phyloP scores from a whole-genome alignment of 92 coral and sea anemone genomes.

The Zoanthus solanderi region DNA sequence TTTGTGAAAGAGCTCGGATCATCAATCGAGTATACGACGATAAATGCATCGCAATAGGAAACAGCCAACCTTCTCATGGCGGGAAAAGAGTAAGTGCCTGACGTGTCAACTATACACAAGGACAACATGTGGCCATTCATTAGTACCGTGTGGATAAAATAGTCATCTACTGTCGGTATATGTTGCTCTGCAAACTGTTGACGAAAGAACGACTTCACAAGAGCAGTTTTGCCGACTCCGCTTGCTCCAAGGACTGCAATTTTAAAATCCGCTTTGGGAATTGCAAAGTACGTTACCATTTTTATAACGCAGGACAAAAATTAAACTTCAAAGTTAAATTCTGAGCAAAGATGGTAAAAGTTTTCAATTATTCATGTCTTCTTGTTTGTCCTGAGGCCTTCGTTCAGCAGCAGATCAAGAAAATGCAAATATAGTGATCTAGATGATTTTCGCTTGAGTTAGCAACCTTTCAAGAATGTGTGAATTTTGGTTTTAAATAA shows the following conservation, averaged over 20 bases:
- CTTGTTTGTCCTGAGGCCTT: background rate
- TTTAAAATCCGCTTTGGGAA: slow-evolving; percentile 71
- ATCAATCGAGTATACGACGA: slow-evolving; percentile 79
- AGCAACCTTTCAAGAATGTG: background rate
- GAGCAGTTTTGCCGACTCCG: slow-evolving; percentile 81
- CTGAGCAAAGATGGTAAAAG: background rate
- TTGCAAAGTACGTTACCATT: slow-evolving; percentile 53
- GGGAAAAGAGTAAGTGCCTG: slow-evolving; percentile 81
- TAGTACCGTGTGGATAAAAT: slow-evolving; percentile 68
- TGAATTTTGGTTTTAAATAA: background rate
- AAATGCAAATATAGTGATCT: slow-evolving; percentile 8
- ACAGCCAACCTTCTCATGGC: slow-evolving; percentile 82
- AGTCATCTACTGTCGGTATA: slow-evolving; percentile 78
- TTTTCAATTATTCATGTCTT: background rate
- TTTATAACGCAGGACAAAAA: background rate
- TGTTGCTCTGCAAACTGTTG: slow-evolving; percentile 75
- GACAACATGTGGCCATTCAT: slow-evolving; percentile 63
- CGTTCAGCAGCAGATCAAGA: background rate
- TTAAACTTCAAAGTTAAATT: background rate
- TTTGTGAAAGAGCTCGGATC: slow-evolving; percentile 68
- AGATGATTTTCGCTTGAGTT: background rate
- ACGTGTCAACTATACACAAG: slow-evolving; percentile 80
- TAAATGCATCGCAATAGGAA: slow-evolving; percentile 73
- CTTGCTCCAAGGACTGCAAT: slow-evolving; percentile 81
- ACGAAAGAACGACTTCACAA: slow-evolving; percentile 74